Evolutionary conservation across 2,888 invertebrate species (phyloP), one percentile per base, ranked within the genome.

Genomic region (Polietes domitor): DNA sequence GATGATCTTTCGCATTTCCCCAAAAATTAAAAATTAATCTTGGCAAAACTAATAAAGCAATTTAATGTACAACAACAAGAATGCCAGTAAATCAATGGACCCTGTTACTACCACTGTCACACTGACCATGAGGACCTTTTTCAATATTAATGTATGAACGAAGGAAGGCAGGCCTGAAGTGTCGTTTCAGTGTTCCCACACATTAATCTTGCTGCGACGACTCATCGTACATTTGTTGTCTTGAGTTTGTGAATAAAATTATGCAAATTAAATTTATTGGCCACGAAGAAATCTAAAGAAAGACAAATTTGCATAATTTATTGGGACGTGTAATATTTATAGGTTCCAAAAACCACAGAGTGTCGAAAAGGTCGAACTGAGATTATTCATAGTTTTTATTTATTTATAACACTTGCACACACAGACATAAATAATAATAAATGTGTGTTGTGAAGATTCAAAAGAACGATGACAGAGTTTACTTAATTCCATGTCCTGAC

Each of bases 141-240:
- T 24, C 26, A 5, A 32, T 26, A n/a, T 58, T 58, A 7, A 3
- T 58, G 24, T 58, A 58, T 58, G 24, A 58, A 58, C 10, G 58
- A 58, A 55, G 2, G 12, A 12, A 28, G n/a, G 24, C 61, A 28
- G 17, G 21, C 24, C 53, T n/a, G 2, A 17, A 55, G 53, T 6
- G 17, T 7, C 21, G 10, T 55, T 55, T 55, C 10, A 0, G 19
- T 24, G 28, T 5, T 32, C 4, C 28, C 61, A 15, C 7, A 32
- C 61, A 61, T 28, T 28, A 61, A 61, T 61, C 26, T 32, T 28
- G 61, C 61, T n/a, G n/a, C n/a, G n/a, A n/a, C n/a, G n/a, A n/a
- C n/a, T n/a, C n/a, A 7, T 61, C 15, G 61, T 37, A n/a, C 37
- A 37, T 7, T 28, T 15, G 9, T 61, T n/a, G 28, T 61, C 17